Percentiles rank a stretch among this genome's conserved stretches.
Evolutionary conservation across 2,113 vertebrate species (phyloP).

Genomic region (Urocitellus parryii): DNA sequence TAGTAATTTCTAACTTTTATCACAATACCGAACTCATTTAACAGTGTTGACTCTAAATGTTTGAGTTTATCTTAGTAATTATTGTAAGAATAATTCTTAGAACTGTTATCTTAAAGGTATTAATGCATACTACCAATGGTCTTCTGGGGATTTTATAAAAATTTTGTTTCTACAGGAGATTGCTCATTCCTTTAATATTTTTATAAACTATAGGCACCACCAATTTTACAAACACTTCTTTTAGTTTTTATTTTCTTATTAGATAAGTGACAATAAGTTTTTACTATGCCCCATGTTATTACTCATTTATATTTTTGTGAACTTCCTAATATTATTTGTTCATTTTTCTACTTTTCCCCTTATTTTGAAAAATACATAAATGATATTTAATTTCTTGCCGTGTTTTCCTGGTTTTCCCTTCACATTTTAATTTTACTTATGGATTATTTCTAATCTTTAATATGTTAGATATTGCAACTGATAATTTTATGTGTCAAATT

Average conservation of each 20-base stretch:
- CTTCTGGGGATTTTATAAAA: not conserved
- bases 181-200: not conserved
- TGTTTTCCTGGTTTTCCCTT: not conserved
- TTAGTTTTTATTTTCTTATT: not conserved
- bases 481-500: not conserved
- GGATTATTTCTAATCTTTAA: not conserved
- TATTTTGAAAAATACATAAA: slow-evolving; percentile 27
- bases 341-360: not conserved
- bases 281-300: not conserved
- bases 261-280: not conserved
- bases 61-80: not conserved
- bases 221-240: slow-evolving; percentile 1
- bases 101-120: not conserved
- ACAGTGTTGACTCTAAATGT: not conserved
- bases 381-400: not conserved
- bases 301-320: not conserved
- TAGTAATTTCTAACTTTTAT: not conserved
- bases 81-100: slow-evolving; percentile 5
- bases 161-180: not conserved
- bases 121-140: not conserved
- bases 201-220: not conserved
- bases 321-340: not conserved
- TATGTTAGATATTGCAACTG: not conserved
- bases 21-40: not conserved
- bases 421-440: not conserved